Evolutionary conservation across 1,140 invertebrate genomes (phyloP).

Genomic region (Forficula auricularia): DNA sequence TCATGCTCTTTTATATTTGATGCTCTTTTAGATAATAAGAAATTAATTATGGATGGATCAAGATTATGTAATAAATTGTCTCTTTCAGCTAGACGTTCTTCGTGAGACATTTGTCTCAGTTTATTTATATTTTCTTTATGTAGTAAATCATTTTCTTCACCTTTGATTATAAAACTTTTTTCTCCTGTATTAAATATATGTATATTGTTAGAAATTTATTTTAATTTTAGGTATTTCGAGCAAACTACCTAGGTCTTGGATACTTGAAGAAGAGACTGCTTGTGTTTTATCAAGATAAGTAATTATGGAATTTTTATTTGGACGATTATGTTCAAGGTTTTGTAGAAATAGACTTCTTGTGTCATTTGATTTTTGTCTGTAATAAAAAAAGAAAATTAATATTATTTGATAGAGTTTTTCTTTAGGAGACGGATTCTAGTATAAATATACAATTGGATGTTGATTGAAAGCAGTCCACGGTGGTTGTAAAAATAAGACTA

Average conservation of each 20-base stretch:
- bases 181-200: slow-evolving; percentile 12
- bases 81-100: slow-evolving; percentile 58
- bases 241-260: slow-evolving; percentile 7
- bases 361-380: too few species aligned
- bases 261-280: slow-evolving; percentile 10
- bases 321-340: slow-evolving; percentile 1
- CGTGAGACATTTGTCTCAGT: slow-evolving; percentile 45
- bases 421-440: too few species aligned
- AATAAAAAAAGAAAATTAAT: too few species aligned
- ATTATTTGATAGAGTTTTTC: too few species aligned
- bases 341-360: too few species aligned
- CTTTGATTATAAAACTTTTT: slow-evolving; percentile 32
- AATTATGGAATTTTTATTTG: slow-evolving; percentile 17
- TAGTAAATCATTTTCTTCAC: slow-evolving; percentile 37
- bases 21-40: slow-evolving; percentile 39
- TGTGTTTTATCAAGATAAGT: slow-evolving; percentile 24
- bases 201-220: not conserved
- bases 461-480: too few species aligned
- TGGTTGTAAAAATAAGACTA: too few species aligned
- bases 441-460: too few species aligned
- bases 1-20: slow-evolving; percentile 14
- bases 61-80: slow-evolving; percentile 43
- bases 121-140: slow-evolving; percentile 53
- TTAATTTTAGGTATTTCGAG: not conserved
- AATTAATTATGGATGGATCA: slow-evolving; percentile 47